Base-by-base conservation (phyloP, 2,888 invertebrate genomes). In the Bugulina stolonifera region DNA sequence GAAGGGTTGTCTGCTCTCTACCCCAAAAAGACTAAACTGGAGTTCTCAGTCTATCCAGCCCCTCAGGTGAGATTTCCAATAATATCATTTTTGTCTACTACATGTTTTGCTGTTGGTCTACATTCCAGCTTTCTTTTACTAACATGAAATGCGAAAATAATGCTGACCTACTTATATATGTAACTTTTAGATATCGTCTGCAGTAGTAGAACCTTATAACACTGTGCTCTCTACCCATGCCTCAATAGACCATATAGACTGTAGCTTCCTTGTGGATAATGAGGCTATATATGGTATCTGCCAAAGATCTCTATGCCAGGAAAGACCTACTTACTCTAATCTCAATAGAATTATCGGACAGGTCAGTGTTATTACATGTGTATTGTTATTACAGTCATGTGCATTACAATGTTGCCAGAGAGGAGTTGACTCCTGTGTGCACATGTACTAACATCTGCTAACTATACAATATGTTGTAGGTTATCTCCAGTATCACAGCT, bases 171-270 rank as follows among this genome's bases (percentile, higher is more conserved):
- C n/a, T n/a, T n/a, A n/a, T n/a, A n/a, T n/a, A n/a, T n/a, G n/a
- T n/a, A n/a, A n/a, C n/a, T 22, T 5, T 5, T 32, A 64, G 32
- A 72, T 74, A 22, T 73, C 74, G n/a, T 73, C 74, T 18, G 74
- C 74, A 32, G 74, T 74, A n/a, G 74, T 74, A 23, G 74, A 74
- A 52, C 74, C 74, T 27, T 74, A 74, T 25, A 74, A 74, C 57
- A 73, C 74, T 22, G 72, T 74, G 14, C 69, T 74, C 58, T 72
- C 74, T 10, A 73, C 74, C 14, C 74, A 74, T 25, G 54, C 72
- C 5, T 73, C 74, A n/a, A 54, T 74, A 22, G 93, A 94, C 85
- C 94, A 94, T 86, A 93, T 93, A 0, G 94, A 94, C 87, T 94
- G 94, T 85, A 93, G 94, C 27, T 73, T 73, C 72, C 72, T 74